Conservation (phyloP, 1,140 invertebrate species). For the Eumaeus atala region DNA sequence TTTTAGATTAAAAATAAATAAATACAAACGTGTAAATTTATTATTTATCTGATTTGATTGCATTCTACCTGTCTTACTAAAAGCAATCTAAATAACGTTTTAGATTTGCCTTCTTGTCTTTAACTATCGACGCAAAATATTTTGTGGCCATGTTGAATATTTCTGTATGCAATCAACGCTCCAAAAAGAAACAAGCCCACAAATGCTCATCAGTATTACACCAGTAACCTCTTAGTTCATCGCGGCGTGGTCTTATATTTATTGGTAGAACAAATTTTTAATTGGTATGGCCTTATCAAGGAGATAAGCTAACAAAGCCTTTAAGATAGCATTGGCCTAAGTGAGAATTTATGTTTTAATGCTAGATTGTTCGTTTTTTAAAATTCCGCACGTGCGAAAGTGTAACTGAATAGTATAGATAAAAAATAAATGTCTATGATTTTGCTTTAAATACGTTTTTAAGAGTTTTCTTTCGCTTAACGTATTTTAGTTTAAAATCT, state of each 20-base stretch:
- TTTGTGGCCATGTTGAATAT: constrained; percentile 16
- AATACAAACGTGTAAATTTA: no score
- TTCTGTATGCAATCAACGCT: constrained; percentile 32
- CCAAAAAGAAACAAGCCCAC: constrained; percentile 26
- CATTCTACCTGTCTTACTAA: no score
- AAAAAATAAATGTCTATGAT: no score
- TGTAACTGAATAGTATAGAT: not conserved
- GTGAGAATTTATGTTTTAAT: constrained; percentile 63
- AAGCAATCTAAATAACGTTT: no score
- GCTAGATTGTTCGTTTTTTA: constrained; percentile 31
- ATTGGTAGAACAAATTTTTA: constrained; percentile 53
- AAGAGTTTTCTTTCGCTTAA: no score
- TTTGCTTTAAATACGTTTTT: no score
- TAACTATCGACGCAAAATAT: not conserved
- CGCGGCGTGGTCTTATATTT: constrained; percentile 24
- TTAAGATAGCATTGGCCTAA: constrained; percentile 44
- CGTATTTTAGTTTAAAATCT: no score
- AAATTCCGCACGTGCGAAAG: constrained; percentile 20
- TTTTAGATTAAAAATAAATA: no score
- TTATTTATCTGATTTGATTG: no score
- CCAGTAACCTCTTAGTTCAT: constrained; percentile 22
- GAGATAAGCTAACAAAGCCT: constrained; percentile 49
- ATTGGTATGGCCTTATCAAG: constrained; percentile 46
- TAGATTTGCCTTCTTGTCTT: no score
- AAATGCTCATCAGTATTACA: constrained; percentile 33